phyloP scores from a whole-genome alignment of 53 echinoderm and acorn worm species.

The Temnopleurus reevesii region DNA sequence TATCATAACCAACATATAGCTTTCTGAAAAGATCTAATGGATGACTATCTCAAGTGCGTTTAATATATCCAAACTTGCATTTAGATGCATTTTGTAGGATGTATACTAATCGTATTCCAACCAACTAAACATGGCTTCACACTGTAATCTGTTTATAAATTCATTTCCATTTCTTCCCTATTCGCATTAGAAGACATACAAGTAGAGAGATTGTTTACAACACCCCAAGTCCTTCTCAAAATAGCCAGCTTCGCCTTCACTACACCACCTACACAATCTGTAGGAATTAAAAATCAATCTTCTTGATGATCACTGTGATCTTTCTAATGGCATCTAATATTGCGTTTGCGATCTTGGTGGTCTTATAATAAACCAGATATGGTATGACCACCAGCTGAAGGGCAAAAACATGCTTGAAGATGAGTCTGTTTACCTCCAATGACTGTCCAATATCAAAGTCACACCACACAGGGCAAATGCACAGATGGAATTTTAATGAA shows the following conservation, averaged over 20 bases:
- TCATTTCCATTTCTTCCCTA: too few relatives aligned
- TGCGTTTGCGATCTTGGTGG: background rate
- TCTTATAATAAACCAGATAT: background rate
- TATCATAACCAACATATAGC: too few relatives aligned
- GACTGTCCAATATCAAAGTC: constrained; percentile 22
- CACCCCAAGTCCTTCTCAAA: background rate
- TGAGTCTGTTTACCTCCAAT: background rate
- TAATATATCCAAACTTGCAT: too few relatives aligned
- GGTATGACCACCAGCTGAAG: background rate
- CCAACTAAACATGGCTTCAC: background rate
- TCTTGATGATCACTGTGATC: background rate
- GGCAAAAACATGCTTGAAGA: background rate
- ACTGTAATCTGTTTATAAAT: too few relatives aligned
- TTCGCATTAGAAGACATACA: too few relatives aligned
- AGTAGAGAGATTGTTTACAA: background rate
- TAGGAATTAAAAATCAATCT: background rate
- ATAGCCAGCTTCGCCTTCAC: background rate
- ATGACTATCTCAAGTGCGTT: too few relatives aligned
- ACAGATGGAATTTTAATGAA: too few relatives aligned
- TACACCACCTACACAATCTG: background rate
- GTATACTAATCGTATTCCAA: too few relatives aligned
- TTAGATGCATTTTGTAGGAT: too few relatives aligned
- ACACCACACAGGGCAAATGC: too few relatives aligned
- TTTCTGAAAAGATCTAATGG: too few relatives aligned
- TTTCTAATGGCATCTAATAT: background rate